Base-by-base conservation (phyloP, 53 echinoderm and acorn worm species). In the Hippasteria phrygiana region DNA sequence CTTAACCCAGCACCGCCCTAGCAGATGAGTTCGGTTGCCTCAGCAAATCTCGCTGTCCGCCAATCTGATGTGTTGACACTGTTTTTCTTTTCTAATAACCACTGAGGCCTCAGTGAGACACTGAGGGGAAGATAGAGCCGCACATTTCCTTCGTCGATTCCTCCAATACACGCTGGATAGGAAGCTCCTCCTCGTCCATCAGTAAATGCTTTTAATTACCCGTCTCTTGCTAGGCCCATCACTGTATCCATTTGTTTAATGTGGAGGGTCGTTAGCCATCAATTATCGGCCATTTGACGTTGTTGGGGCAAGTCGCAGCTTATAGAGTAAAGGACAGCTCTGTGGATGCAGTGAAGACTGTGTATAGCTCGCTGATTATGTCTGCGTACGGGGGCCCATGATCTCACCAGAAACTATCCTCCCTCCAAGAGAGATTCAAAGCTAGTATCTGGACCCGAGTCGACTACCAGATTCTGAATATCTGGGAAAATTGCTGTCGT, bases 161-260 rank as follows among this genome's bases (percentile, higher is more conserved):
- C 17, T 67, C 22, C 59, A n/a, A n/a, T n/a, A 59, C 55, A 55
- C 73, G 41, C 73, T 73, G 73, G 17, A 40, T 16, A 8, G 73
- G 43, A 73, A 4, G 41, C 18, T 72, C n/a, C 43, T 72, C 75
- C 50, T 82, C 85, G 85, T 88, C 78, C 29, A 67, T 91, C 87
- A 85, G 85, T 85, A 86, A 74, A 74, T 75, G 87, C 77, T 69
- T 91, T 87, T 91, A 91, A 91, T 91, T 87, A 91, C 54, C 87
- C 79, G 85, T 51, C 75, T 28, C 64, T 87, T 65, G 16, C 45
- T 54, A 13, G 31, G 20, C 55, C 87, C 66, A 45, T 78, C 87
- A 77, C 70, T 72, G 78, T 91, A 91, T 87, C 87, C 87, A 91
- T 87, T 91, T 91, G 78, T 87, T 78, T 77, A 91, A 87, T 91